Evolutionary conservation across 2,113 vertebrate species (phyloP), one percentile per base, ranked within the genome.

Genomic region (Microtus richardsoni): DNA sequence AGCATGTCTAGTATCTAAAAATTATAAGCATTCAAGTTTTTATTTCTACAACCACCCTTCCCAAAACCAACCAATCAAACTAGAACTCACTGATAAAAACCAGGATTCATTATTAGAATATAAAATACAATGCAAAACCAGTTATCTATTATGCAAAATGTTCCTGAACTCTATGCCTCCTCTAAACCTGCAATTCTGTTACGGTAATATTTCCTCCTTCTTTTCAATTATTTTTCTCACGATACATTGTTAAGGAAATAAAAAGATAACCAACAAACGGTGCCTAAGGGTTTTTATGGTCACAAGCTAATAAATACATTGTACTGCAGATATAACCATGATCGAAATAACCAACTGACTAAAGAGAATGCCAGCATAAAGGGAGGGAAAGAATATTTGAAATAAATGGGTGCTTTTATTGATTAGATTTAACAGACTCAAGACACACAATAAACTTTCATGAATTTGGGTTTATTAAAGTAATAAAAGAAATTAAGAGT

Each of bases 391-490:
- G 62, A 90, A 94, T 36, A 90, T 88, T 62, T 71, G 44, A 83
- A 58, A 82, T n/a, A 73, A 91, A 88, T 12, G 36, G 12, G 91
- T 54, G 36, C 4, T 33, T 88, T 28, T 68, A 75, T 88, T 11
- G n/a, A 28, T 62, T 75, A 91, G 74, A 68, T 95, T 93, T 84
- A 71, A 52, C 17, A 62, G 44, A 74, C n/a, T 70, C 64, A 75
- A 75, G 66, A 85, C 93, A 85, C 7, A 68, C 62, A 95, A 89
- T 77, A 28, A 58, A 89, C 3, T 80, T 12, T 68, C 71, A 86
- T 90, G 83, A 88, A 91, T 33, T 80, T 86, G 49, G 36, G 71
- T 93, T 95, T 86, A 70, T 71, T 93, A 24, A 93, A 91, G 19
- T 62, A 62, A 83, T 83, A 17, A 83, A 83, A 64, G 14, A 93